Percentiles rank a stretch among this genome's conserved stretches.
Conservation (phyloP, 2,888 invertebrate species). For the Hypomecis atomaria region DNA sequence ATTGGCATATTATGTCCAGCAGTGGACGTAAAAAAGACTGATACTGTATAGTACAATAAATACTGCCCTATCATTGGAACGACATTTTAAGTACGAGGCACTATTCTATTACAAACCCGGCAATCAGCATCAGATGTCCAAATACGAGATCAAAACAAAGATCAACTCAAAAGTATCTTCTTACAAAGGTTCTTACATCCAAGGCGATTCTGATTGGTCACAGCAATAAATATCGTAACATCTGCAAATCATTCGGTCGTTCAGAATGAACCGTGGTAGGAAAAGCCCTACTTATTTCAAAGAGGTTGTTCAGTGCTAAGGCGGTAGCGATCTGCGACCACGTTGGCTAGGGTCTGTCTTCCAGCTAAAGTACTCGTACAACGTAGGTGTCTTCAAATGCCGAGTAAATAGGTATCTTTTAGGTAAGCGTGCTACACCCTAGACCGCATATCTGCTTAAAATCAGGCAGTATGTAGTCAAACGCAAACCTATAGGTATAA, state of each 20-base stretch:
- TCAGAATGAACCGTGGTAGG: constrained; percentile 8
- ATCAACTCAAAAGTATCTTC: constrained; percentile 14
- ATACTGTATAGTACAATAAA: too few relatives aligned
- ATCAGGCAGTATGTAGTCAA: too few relatives aligned
- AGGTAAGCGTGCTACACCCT: too few relatives aligned
- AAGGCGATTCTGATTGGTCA: constrained; percentile 31
- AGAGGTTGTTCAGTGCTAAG: constrained; percentile 25
- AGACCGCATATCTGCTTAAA: too few relatives aligned
- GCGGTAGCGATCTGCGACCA: constrained; percentile 7
- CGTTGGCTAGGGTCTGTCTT: too few relatives aligned
- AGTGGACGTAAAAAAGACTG: too few relatives aligned
- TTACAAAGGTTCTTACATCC: constrained; percentile 21
- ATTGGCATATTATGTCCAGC: too few relatives aligned
- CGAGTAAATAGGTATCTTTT: too few relatives aligned
- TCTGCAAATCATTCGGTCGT: constrained; percentile 59
- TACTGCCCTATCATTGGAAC: too few relatives aligned
- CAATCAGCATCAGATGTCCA: constrained; percentile 9
- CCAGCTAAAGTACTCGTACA: too few relatives aligned
- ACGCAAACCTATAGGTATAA: too few relatives aligned
- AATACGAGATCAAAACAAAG: constrained; percentile 31
- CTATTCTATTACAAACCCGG: constrained; percentile 1
- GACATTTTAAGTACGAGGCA: not conserved
- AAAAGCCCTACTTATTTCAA: constrained; percentile 49
- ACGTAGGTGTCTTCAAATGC: too few relatives aligned
- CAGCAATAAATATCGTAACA: constrained; percentile 49